A percentile compares a stretch with the other conserved stretches of the same genome.
Evolutionary conservation across 2,797 vertebrate genomes (phyloP).

Genomic region (Hypotaenidia philippensis): DNA sequence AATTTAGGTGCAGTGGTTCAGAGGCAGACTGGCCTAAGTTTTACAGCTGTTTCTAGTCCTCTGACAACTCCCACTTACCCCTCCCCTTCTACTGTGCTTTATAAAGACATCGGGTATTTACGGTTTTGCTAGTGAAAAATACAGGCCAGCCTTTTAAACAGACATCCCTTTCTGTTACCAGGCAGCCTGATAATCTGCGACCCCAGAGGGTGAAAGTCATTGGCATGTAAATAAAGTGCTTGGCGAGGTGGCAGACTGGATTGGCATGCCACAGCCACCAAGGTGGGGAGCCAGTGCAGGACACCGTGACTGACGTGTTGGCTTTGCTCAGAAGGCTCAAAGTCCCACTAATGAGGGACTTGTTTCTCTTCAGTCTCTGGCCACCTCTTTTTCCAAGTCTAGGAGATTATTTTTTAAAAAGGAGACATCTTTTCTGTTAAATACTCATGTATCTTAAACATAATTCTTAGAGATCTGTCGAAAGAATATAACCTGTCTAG

Average conservation of each 20-base stretch:
- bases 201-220: background rate
- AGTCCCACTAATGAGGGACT: background rate
- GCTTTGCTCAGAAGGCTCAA: background rate
- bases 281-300: background rate
- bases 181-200: background rate
- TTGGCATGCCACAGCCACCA: background rate
- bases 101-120: background rate
- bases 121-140: background rate
- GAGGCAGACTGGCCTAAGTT: background rate
- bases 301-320: fast-evolving
- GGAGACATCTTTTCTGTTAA: background rate
- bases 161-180: background rate
- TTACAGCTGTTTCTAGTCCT: background rate
- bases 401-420: background rate
- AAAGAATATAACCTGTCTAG: background rate
- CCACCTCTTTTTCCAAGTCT: background rate
- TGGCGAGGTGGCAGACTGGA: slow-evolving; percentile 58
- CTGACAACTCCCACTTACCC: background rate
- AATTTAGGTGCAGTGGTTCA: background rate
- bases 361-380: background rate
- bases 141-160: background rate
- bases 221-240: slow-evolving; percentile 22
- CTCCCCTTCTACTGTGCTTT: background rate
- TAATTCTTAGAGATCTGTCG: background rate
- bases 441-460: background rate